Evolutionary conservation across 37 sponge, comb jelly and placozoan species (phyloP), one percentile per base, ranked within the genome.

Genomic region (Halichondria panicea): DNA sequence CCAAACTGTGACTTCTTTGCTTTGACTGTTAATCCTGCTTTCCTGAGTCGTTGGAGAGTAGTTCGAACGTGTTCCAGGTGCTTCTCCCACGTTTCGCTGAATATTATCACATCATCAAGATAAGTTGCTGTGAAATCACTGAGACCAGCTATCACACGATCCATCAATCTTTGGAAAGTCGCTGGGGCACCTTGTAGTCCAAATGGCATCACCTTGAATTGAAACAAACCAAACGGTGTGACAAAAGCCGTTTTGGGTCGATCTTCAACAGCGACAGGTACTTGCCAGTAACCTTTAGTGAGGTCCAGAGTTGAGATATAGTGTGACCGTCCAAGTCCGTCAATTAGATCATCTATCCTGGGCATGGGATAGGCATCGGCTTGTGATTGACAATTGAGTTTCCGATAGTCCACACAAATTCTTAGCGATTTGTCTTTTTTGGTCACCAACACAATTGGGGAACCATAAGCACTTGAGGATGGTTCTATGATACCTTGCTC

Each of bases 171-270:
- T 64, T 87, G 88, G 76, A 87, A 87, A 21, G 76, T 81, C 35
- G 88, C 76, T 67, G 82, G 88, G 5, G 81, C 88, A 46, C 80
- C 70, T 13, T 62, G 61, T 28, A 88, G 42, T 28, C 89, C 88
- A 87, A 81, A 87, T 57, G 84, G 89, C 89, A 88, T 82, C 43
- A 59, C 74, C n/a, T 32, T 76, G 48, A 88, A 84, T 52, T 88
- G 66, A 50, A 57, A 88, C 22, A 84, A 55, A 24, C 89, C 89
- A 48, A 62, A 50, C 5, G 74, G 78, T 3, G 89, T 88, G 15
- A 44, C 43, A 55, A 88, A 88, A 27, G 89, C 89, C 2, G 89
- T 88, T 69, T 83, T 83, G 27, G 71, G 63, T 8, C 36, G 44
- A 30, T 21, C 59, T 24, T 8, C 68, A 54, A 66, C 72, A 19